These are phyloP conservation scores for Polypterus bichir DNA, from an alignment of 2,113 vertebrate species.

Conservation along the genomic window DNA sequence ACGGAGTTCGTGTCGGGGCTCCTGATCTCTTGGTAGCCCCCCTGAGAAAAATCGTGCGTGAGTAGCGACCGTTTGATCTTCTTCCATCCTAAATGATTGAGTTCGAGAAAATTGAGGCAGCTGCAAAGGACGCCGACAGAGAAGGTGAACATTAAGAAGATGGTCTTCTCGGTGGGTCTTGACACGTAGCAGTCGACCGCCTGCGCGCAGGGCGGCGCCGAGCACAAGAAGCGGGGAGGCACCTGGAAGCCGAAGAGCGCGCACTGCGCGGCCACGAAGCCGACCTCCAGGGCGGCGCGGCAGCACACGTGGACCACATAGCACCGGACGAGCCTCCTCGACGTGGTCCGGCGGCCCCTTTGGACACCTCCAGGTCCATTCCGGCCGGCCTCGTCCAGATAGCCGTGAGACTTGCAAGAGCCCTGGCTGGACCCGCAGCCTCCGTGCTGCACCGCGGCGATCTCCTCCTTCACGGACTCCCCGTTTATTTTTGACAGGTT, in stretches of 20 bases:
- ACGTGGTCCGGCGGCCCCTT: no score
- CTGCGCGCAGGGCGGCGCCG: constrained; percentile 37
- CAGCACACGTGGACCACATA: constrained; percentile 53
- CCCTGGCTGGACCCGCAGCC: constrained; percentile 51
- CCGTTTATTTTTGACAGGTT: constrained; percentile 42
- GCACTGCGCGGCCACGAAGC: constrained; percentile 53
- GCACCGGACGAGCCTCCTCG: constrained; percentile 46
- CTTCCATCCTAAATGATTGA: constrained; percentile 60
- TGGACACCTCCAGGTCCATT: no score
- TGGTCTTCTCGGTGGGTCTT: constrained; percentile 55
- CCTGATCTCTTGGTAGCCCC: constrained; percentile 28
- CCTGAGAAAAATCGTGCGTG: constrained; percentile 24
- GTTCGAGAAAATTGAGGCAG: constrained; percentile 51
- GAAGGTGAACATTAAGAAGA: constrained; percentile 59
- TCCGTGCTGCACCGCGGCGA: constrained; percentile 19
- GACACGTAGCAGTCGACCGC: constrained; percentile 56
- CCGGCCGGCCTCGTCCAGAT: constrained; percentile 20
- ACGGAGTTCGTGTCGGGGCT: constrained; percentile 32
- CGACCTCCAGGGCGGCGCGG: constrained; percentile 43
- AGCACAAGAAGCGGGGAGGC: constrained; percentile 44
- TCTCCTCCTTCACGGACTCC: background rate
- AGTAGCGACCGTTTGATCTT: constrained; percentile 33
- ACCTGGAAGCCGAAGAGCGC: constrained; percentile 54
- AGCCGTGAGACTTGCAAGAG: constrained; percentile 44
- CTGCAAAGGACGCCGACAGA: constrained; percentile 51